Evolutionary conservation across 1,140 invertebrate species (phyloP).

Genomic region (Drosophila jambulina): DNA sequence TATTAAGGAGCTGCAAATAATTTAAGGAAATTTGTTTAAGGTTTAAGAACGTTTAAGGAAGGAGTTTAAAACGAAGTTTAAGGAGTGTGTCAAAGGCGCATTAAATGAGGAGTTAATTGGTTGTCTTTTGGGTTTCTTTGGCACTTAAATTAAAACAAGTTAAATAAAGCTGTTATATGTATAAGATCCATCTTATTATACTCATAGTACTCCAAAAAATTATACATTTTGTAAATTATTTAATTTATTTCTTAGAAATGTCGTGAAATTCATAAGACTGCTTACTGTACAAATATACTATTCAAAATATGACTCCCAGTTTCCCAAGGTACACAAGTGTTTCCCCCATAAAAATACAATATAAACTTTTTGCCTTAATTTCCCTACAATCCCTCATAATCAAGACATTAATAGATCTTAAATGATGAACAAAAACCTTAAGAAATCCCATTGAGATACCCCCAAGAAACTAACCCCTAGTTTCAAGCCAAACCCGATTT

Average conservation of each 20-base stretch:
- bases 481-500: slow-evolving; percentile 15
- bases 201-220: no score
- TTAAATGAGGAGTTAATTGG: no score
- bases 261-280: not conserved
- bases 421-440: slow-evolving; percentile 40
- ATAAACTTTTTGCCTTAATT: slow-evolving; percentile 2
- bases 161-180: not conserved
- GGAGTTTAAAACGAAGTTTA: not conserved
- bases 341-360: slow-evolving; percentile 1
- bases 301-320: not conserved
- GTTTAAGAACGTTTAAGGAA: not conserved
- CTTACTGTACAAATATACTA: not conserved
- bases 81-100: not conserved
- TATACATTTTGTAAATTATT: not conserved
- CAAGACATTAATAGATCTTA: slow-evolving; percentile 55
- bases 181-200: not conserved
- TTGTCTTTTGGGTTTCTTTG: no score
- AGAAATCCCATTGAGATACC: slow-evolving; percentile 20
- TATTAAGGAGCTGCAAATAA: not conserved
- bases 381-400: slow-evolving; percentile 44
- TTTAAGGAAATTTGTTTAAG: not conserved
- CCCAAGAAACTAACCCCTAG: slow-evolving; percentile 3
- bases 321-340: not conserved
- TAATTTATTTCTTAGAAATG: no score
- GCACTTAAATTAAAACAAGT: not conserved